These are phyloP conservation scores for Karalla daura DNA, from an alignment of 2,797 vertebrate species.

Conservation along the genomic window DNA sequence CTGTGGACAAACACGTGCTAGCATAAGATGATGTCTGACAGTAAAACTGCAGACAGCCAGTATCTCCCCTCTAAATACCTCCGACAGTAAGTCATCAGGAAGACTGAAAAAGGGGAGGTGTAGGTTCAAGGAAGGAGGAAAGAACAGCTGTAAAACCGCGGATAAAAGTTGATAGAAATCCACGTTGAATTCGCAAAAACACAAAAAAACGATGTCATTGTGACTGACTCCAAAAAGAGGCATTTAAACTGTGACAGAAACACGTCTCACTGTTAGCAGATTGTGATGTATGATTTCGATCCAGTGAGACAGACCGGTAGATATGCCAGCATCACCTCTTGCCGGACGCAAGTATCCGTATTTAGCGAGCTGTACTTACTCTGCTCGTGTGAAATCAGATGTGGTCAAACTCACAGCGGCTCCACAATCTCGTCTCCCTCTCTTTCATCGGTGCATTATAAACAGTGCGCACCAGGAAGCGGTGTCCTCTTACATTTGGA, in stretches of 20 bases:
- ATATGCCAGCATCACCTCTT: slow-evolving; percentile 16
- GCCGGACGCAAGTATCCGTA: neutral
- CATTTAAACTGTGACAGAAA: no score
- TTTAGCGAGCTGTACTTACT: slow-evolving; percentile 3
- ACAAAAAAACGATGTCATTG: no score
- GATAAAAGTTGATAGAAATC: slow-evolving; percentile 1
- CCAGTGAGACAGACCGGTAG: neutral
- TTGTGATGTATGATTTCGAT: neutral
- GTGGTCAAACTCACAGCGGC: no score
- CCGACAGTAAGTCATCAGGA: slow-evolving; percentile 20
- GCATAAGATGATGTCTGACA: neutral
- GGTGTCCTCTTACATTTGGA: slow-evolving; percentile 71
- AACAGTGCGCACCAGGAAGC: slow-evolving; percentile 80
- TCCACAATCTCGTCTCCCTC: neutral
- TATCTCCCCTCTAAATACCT: neutral
- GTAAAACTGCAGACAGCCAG: neutral
- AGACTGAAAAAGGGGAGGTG: slow-evolving; percentile 9
- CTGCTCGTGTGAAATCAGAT: no score
- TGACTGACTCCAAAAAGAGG: no score
- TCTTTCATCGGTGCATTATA: slow-evolving; percentile 45
- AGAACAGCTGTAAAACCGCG: neutral
- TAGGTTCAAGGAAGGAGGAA: slow-evolving; percentile 60
- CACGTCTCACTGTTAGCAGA: neutral
- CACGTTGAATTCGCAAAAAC: neutral
- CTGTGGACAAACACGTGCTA: neutral